Evolutionary conservation across 2,888 invertebrate species (phyloP).

Genomic region (Andrena chrysosceles): DNA sequence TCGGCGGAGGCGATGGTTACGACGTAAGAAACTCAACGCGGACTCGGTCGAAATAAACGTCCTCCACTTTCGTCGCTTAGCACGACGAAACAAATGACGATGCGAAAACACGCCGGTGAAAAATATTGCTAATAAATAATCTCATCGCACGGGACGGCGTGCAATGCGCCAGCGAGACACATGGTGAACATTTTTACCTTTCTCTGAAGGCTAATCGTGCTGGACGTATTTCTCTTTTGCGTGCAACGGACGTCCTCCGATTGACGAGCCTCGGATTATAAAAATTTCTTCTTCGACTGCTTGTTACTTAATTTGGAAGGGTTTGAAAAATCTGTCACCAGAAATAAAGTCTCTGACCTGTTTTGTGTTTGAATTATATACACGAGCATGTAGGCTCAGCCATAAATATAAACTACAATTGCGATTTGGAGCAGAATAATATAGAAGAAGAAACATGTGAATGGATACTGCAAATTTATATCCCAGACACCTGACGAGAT

Average conservation of each 20-base stretch:
- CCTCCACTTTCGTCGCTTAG: constrained; percentile 40
- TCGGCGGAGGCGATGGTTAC: constrained; percentile 36
- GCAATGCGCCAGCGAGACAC: constrained; percentile 26
- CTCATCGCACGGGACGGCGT: constrained; percentile 19
- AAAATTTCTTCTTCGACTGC: neutral
- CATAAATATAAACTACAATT: too few species aligned
- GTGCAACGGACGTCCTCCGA: neutral
- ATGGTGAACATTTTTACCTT: constrained; percentile 36
- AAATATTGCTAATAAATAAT: constrained; percentile 61
- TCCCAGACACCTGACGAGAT: neutral
- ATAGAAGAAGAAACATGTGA: too few species aligned
- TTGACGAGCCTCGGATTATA: constrained; percentile 6
- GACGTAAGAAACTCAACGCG: constrained; percentile 52
- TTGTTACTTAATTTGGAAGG: neutral
- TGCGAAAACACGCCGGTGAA: constrained; percentile 50
- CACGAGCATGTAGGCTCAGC: too few species aligned
- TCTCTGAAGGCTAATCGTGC: constrained; percentile 33
- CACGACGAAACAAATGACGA: constrained; percentile 47
- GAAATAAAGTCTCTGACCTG: too few species aligned
- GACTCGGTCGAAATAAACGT: constrained; percentile 55
- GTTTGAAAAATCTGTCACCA: too few species aligned
- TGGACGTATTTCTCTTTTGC: constrained; percentile 1
- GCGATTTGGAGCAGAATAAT: too few species aligned
- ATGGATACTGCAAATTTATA: too few species aligned
- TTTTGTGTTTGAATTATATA: too few species aligned